These are phyloP conservation scores for Spialia ferax DNA, from an alignment of 2,888 invertebrate genomes.

Conservation along the genomic window DNA sequence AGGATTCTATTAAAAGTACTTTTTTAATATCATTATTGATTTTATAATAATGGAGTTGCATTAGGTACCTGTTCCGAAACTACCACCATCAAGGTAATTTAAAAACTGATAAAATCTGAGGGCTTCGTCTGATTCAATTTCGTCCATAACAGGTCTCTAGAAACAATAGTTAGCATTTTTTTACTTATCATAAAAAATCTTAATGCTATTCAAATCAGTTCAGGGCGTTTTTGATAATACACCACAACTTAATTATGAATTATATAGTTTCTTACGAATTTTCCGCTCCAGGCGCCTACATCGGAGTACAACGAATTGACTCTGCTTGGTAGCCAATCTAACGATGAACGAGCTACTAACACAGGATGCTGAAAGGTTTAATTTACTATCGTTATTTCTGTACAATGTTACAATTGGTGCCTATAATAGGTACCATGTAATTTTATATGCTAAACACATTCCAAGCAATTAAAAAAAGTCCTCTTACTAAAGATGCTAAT, in stretches of 20 bases:
- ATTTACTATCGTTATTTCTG: background rate
- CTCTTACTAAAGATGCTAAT: constrained; percentile 49
- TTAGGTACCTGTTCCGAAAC: constrained; percentile 81
- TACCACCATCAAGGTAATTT: constrained; percentile 80
- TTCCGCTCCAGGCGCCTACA: constrained; percentile 83
- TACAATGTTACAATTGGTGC: too few relatives aligned
- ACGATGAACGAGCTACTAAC: constrained; percentile 73
- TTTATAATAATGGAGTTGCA: background rate
- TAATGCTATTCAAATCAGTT: background rate
- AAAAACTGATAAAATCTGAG: constrained; percentile 79
- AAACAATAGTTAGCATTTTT: constrained; percentile 37
- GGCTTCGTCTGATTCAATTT: constrained; percentile 82
- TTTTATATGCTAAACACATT: background rate
- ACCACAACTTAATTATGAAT: background rate
- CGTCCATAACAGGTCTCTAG: constrained; percentile 82
- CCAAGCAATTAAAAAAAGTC: background rate
- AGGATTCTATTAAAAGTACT: too few relatives aligned
- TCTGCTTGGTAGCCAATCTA: constrained; percentile 83
- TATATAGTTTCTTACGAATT: constrained; percentile 66
- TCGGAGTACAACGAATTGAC: constrained; percentile 80
- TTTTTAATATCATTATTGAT: too few relatives aligned
- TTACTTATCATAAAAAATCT: too few relatives aligned
- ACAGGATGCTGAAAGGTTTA: constrained; percentile 72
- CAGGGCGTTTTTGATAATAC: background rate
- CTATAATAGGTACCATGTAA: background rate